Base-by-base conservation (phyloP, 1,140 invertebrate genomes). In the Ptiloglossa arizonensis region DNA sequence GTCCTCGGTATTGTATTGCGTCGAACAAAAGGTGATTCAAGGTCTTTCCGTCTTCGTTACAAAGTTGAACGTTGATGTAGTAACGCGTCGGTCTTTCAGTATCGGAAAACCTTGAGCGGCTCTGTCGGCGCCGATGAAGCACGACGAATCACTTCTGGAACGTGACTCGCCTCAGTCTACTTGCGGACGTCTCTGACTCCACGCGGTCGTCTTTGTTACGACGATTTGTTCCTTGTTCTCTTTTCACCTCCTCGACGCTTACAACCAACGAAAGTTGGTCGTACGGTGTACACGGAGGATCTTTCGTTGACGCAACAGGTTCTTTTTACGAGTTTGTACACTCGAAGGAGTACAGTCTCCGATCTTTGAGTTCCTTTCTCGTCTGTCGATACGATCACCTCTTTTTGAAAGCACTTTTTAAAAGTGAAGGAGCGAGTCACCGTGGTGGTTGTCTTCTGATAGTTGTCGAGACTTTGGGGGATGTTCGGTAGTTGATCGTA, bases 111-210 rank as follows among this genome's bases (percentile, higher is more conserved):
- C 56, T 59, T 59, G 27, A 32, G 29, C 22, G 17, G 11, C 17
- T 62, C 29, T 62, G 32, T 63, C 60, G 27, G 44, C 44, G 46
- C 22, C 64, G 27, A 13, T 67, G 44, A 52, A 52, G 64, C 44
- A 27, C 44, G 46, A 67, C 60, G 38, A 48, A 46, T 27, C 44
- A 44, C 24, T 46, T 35, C 38, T 22, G 63, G 48, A 66, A 66
- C 63, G 38, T 66, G 63, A 66, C 63, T 66, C 63, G 41, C 44
- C 46, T 66, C 41, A 24, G 22, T 41, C 60, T 13, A 22, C 67
- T 35, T 6, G 52, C 17, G 35, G 67, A 54, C 41, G 27, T 22
- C 48, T 54, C 48, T 19, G 44, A 35, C 46, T 52, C 67, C 4
- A 5, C 48, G 67, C 19, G 67, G 22, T 70, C 52, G 67, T 19